phyloP scores from a whole-genome alignment of 2,888 invertebrate genomes.

The Timema cristinae region DNA sequence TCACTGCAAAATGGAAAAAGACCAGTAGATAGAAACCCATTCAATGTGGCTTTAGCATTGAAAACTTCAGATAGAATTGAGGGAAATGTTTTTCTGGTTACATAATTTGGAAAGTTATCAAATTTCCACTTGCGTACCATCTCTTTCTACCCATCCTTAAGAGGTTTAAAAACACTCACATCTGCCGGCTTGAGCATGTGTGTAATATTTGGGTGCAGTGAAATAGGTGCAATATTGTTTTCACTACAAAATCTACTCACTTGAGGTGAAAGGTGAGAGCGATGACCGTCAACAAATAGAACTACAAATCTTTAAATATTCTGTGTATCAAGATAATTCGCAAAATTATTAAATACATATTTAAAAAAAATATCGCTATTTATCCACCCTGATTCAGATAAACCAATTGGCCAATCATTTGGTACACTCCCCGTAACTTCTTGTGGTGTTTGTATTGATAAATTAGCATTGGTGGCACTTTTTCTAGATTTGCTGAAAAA shows the following conservation, averaged over 20 bases:
- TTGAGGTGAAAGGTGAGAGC: background rate
- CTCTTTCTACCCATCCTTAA: conserved; percentile 1
- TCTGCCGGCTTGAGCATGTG: background rate
- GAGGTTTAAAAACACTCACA: conserved; percentile 5
- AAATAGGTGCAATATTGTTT: no score
- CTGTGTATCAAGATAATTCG: background rate
- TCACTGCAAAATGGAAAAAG: background rate
- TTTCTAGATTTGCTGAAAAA: conserved; percentile 40
- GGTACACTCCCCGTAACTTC: conserved; percentile 39
- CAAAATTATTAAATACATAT: conserved; percentile 3
- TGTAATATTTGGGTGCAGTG: background rate
- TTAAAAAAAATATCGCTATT: conserved; percentile 7
- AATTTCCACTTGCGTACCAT: background rate
- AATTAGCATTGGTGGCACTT: conserved; percentile 42
- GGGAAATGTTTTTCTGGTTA: background rate
- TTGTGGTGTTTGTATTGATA: conserved; percentile 40
- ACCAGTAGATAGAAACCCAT: background rate
- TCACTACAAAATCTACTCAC: no score
- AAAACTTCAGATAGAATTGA: conserved; percentile 12
- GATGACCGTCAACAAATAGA: background rate
- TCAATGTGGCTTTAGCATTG: background rate
- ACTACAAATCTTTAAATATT: conserved; percentile 8
- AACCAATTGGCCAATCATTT: conserved; percentile 6
- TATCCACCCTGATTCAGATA: conserved; percentile 1
- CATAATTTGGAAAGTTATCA: background rate